These are phyloP conservation scores for Tenebrosternarchus preto DNA, from an alignment of 2,113 vertebrate species.

Conservation along the genomic window DNA sequence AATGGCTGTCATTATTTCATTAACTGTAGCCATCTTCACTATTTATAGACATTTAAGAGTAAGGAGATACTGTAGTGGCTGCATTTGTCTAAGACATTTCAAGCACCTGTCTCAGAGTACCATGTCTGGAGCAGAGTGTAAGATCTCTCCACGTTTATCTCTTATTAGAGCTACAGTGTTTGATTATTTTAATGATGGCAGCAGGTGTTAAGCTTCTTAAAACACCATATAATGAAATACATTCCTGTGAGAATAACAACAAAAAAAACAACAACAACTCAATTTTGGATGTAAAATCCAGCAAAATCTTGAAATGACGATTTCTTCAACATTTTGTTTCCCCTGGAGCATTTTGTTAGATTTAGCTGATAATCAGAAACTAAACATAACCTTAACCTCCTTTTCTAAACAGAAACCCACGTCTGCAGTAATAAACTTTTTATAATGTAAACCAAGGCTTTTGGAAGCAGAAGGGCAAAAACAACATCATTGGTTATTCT, in stretches of 20 bases:
- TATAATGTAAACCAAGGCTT: too few relatives aligned
- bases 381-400: background rate
- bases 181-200: background rate
- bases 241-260: conserved; percentile 16
- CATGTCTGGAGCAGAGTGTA: background rate
- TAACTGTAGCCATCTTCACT: background rate
- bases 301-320: background rate
- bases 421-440: background rate
- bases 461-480: conserved; percentile 10
- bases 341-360: background rate
- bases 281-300: background rate
- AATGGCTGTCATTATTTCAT: conserved; percentile 9
- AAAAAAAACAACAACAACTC: conserved; percentile 5
- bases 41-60: conserved; percentile 10
- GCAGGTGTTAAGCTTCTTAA: background rate
- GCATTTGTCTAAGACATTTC: background rate
- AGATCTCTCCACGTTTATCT: too few relatives aligned
- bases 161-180: background rate
- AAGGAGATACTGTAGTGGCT: background rate
- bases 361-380: background rate
- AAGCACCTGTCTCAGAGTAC: background rate
- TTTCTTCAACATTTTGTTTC: background rate
- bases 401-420: background rate
- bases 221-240: background rate
- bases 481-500: conserved; percentile 17